Evolutionary conservation across 2,113 vertebrate genomes (phyloP).

Genomic region (Larimichthys polyactis): DNA sequence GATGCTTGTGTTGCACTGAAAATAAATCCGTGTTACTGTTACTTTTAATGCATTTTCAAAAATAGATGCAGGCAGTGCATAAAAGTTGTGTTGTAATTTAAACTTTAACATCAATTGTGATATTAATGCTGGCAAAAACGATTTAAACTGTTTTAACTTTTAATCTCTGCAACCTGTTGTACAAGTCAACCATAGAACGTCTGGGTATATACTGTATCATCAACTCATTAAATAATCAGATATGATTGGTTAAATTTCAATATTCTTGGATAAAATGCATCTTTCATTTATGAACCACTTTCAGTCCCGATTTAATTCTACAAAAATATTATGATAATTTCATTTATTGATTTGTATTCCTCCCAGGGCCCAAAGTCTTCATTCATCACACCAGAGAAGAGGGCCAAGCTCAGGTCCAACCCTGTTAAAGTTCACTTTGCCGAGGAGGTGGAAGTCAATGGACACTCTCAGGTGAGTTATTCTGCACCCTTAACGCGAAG

Average conservation of each 20-base stretch:
- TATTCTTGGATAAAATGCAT: not conserved
- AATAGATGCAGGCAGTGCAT: not conserved
- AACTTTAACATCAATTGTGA: not conserved
- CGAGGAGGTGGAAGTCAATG: conserved; percentile 96
- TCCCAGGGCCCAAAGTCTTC: conserved; percentile 95
- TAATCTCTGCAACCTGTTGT: not conserved
- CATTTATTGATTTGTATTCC: conserved; percentile 43
- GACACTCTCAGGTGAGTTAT: conserved; percentile 89
- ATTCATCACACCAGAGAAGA: conserved; percentile 96
- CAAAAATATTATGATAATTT: not conserved
- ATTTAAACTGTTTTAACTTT: not conserved
- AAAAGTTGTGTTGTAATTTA: too few relatives aligned
- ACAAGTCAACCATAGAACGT: not conserved
- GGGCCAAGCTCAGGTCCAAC: conserved; percentile 93
- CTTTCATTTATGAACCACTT: not conserved
- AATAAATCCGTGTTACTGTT: not conserved
- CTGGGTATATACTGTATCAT: not conserved
- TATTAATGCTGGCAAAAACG: not conserved
- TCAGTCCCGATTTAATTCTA: not conserved
- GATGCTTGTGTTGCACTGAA: not conserved
- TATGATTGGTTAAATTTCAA: not conserved
- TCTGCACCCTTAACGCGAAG: not conserved
- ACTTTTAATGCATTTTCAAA: conserved; percentile 3
- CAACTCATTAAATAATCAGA: not conserved
- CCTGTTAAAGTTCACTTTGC: conserved; percentile 96